phyloP scores from a whole-genome alignment of 2,113 vertebrate species.

The Sorex araneus region DNA sequence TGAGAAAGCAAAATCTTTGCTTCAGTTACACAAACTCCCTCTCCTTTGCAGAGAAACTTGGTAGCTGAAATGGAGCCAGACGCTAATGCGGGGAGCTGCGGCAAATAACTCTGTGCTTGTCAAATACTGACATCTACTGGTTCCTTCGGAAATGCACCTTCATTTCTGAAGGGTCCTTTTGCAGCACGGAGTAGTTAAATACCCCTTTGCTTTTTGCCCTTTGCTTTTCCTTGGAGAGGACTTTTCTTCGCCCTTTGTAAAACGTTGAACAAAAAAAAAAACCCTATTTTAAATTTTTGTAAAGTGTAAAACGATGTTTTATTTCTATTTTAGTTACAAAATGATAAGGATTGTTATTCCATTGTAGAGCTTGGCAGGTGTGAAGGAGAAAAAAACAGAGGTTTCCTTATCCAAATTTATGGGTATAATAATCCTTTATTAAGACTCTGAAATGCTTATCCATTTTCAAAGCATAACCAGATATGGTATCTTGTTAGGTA shows the following conservation, averaged over 20 bases:
- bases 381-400: background rate
- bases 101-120: conserved; percentile 76
- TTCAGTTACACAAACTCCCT: conserved; percentile 83
- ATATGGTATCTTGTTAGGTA: conserved; percentile 47
- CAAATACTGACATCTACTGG: conserved; percentile 92
- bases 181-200: background rate
- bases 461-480: conserved; percentile 20
- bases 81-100: conserved; percentile 61
- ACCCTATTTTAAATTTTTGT: background rate
- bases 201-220: background rate
- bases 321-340: conserved; percentile 26
- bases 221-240: conserved; percentile 1
- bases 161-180: conserved; percentile 33
- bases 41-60: conserved; percentile 82
- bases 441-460: conserved; percentile 24
- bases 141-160: conserved; percentile 5
- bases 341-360: conserved; percentile 3
- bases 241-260: conserved; percentile 61
- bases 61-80: conserved; percentile 73
- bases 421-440: conserved; percentile 41
- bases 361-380: background rate
- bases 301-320: conserved; percentile 34
- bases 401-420: conserved; percentile 58
- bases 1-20: conserved; percentile 80
- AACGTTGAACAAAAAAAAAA: background rate